A percentile compares a stretch with the other conserved stretches of the same genome.
Evolutionary conservation across 2,888 invertebrate genomes (phyloP).

Genomic region (Epinotia ramella): DNA sequence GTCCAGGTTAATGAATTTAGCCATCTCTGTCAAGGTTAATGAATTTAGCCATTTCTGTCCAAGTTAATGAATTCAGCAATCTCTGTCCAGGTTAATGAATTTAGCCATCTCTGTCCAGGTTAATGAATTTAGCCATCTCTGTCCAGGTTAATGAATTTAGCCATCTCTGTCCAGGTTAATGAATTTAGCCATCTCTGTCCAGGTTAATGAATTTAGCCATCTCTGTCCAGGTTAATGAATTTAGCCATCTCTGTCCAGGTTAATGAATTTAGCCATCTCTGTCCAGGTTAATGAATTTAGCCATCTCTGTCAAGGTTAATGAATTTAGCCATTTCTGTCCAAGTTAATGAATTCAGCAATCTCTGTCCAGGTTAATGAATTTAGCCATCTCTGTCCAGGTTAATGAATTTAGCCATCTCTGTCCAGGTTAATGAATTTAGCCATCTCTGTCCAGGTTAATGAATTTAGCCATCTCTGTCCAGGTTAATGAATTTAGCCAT

Average conservation of each 20-base stretch:
- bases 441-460: constrained; percentile 55
- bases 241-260: constrained; percentile 53
- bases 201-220: constrained; percentile 56
- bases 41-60: constrained; percentile 34
- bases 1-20: too few relatives aligned
- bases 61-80: constrained; percentile 66
- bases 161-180: constrained; percentile 55
- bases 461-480: constrained; percentile 34
- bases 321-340: constrained; percentile 34
- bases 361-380: too few relatives aligned
- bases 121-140: constrained; percentile 44
- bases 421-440: constrained; percentile 56
- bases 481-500: constrained; percentile 56
- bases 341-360: constrained; percentile 66
- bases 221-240: constrained; percentile 56
- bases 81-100: too few relatives aligned
- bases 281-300: constrained; percentile 56
- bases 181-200: constrained; percentile 34
- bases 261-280: constrained; percentile 44
- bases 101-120: constrained; percentile 53
- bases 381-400: constrained; percentile 53
- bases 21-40: constrained; percentile 55
- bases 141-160: constrained; percentile 56
- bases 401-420: constrained; percentile 44
- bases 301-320: constrained; percentile 55